Evolutionary conservation across 2,797 vertebrate species (phyloP), one percentile per base, ranked within the genome.

Genomic region (Serranus cabrilla): DNA sequence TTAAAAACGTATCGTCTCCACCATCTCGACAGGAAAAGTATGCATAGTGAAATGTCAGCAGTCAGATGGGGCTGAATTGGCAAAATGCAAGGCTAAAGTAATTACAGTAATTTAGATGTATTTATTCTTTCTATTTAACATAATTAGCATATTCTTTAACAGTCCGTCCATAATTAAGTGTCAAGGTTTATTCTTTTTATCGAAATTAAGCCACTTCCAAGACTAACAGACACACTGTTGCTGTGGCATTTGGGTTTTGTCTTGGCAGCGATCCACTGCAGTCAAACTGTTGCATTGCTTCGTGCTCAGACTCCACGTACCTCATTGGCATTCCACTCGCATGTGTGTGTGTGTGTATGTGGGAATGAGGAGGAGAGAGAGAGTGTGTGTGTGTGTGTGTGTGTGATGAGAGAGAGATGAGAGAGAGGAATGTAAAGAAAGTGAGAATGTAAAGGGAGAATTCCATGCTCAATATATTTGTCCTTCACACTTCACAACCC

Each of bases 231-330:
- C 25, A 6, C 39, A 37, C 59, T 69, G 68, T 71, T 59, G 56
- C 67, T 76, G 77, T 68, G 70, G 81, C 58, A 31, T 74, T 67
- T 80, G 57, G 56, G 65, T 50, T 87, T 84, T 83, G 55, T 82
- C 73, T 75, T 83, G 86, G 81, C 87, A 84, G 77, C 23, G 3
- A 81, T 89, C 83, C 88, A 89, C 91, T 93, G 91, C 92, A 92
- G 93, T 91, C 89, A 85, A 92, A 91, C 91, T 93, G 91, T 93
- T 93, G 92, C 92, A 92, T 91, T 92, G 90, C 87, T 91, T 83
- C 88, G 83, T 92, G 92, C 90, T 89, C 83, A 87, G 90, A 91
- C 86, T 92, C 64, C 78, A 23, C 8, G 27, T 4, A 58, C 58
- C 89, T 93, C 81, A 93, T 94, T 92, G 84, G 87, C 80, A 94